Evolutionary conservation across 2,888 invertebrate genomes (phyloP).

Genomic region (Megastigmus dorsalis): DNA sequence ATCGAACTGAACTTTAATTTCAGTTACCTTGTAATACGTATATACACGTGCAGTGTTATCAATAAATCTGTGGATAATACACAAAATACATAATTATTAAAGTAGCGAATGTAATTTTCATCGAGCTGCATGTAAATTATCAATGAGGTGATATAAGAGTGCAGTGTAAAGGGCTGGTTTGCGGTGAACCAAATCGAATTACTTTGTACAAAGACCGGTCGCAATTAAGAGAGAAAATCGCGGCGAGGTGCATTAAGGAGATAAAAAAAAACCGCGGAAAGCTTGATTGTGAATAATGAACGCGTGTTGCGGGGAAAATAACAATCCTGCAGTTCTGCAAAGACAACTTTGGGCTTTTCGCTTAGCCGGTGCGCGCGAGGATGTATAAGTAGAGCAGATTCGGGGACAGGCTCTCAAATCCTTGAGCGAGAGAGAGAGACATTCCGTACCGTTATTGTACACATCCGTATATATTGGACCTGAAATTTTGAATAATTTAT

Average conservation of each 20-base stretch:
- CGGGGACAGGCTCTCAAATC: not conserved
- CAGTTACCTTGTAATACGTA: too few relatives aligned
- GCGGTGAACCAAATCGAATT: constrained; percentile 20
- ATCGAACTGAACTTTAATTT: too few relatives aligned
- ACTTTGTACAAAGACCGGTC: constrained; percentile 6
- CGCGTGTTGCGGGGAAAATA: not conserved
- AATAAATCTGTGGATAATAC: too few relatives aligned
- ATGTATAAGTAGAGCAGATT: not conserved
- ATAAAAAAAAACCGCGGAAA: not conserved
- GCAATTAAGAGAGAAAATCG: constrained; percentile 17
- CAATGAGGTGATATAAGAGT: constrained; percentile 6
- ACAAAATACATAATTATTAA: too few relatives aligned
- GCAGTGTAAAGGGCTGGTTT: not conserved
- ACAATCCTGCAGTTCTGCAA: not conserved
- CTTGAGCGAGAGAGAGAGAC: too few relatives aligned
- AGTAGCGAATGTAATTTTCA: too few relatives aligned
- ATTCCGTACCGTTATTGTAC: too few relatives aligned
- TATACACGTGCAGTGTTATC: too few relatives aligned
- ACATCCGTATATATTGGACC: too few relatives aligned
- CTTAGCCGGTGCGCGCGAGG: not conserved
- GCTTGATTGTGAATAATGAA: constrained; percentile 4
- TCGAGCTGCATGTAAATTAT: constrained; percentile 27
- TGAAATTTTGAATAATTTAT: too few relatives aligned
- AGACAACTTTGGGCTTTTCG: not conserved
- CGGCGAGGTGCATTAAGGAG: not conserved